These are phyloP conservation scores for Sturmia bella DNA, from an alignment of 2,888 invertebrate species.

Conservation along the genomic window DNA sequence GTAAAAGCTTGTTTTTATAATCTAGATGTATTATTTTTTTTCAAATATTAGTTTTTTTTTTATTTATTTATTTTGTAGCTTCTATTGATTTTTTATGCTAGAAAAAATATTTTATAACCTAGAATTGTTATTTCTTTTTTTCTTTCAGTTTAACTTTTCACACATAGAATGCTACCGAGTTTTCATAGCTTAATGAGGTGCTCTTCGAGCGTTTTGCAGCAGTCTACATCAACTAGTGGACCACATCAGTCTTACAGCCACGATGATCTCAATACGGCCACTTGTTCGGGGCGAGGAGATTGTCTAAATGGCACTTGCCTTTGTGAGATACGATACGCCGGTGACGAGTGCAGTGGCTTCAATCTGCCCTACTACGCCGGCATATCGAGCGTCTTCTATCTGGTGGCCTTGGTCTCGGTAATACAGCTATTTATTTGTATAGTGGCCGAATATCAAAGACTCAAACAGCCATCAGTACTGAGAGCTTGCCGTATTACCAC, in stretches of 20 bases:
- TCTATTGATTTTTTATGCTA: too few species aligned
- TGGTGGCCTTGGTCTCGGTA: slow-evolving; percentile 91
- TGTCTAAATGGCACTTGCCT: slow-evolving; percentile 95
- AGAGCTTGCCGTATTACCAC: slow-evolving; percentile 93
- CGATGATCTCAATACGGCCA: slow-evolving; percentile 76
- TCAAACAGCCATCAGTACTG: slow-evolving; percentile 91
- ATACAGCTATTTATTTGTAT: slow-evolving; percentile 93
- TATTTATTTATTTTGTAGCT: too few species aligned
- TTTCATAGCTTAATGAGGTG: slow-evolving; percentile 82
- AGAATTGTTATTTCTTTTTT: not conserved
- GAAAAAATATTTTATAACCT: not conserved
- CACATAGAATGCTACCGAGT: slow-evolving; percentile 81
- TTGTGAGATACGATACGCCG: slow-evolving; percentile 94
- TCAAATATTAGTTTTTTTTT: too few species aligned
- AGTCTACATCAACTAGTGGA: slow-evolving; percentile 71
- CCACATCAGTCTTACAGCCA: slow-evolving; percentile 62
- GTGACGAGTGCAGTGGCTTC: slow-evolving; percentile 90
- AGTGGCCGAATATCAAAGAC: slow-evolving; percentile 89
- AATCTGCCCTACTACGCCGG: slow-evolving; percentile 90
- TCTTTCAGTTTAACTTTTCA: slow-evolving; percentile 74
- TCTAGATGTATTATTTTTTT: too few species aligned
- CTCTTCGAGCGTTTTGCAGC: slow-evolving; percentile 80
- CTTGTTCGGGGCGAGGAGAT: slow-evolving; percentile 94
- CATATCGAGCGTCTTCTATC: slow-evolving; percentile 89
- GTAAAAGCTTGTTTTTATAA: too few species aligned